Evolutionary conservation across 2,797 vertebrate genomes (phyloP).

Genomic region (Sciurus vulgaris): DNA sequence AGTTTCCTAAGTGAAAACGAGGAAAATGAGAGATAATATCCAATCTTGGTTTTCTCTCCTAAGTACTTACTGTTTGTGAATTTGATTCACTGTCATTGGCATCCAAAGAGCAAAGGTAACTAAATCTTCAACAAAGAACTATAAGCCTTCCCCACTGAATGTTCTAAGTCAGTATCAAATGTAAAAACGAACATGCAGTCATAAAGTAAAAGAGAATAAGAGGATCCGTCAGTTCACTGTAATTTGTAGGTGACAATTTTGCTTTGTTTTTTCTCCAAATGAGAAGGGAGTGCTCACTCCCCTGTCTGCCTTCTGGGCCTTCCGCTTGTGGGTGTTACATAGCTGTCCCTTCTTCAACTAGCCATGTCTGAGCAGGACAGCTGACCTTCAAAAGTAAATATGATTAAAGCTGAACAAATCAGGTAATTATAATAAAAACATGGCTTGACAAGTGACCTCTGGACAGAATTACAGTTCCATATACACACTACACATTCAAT

Average conservation of each 20-base stretch:
- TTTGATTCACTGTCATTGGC: not conserved
- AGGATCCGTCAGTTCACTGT: not conserved
- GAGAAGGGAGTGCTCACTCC: not conserved
- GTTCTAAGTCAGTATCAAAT: not conserved
- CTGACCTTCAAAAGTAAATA: slow-evolving; percentile 91
- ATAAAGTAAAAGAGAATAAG: slow-evolving; percentile 5
- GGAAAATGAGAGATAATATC: not conserved
- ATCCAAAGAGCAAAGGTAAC: not conserved
- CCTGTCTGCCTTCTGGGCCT: slow-evolving; percentile 25
- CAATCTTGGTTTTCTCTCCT: not conserved
- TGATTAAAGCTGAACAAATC: slow-evolving; percentile 91
- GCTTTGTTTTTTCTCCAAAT: slow-evolving; percentile 51
- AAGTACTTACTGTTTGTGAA: not conserved
- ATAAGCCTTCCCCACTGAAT: not conserved
- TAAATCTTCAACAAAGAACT: not conserved
- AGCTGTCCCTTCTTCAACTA: slow-evolving; percentile 80
- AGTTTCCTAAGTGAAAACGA: not conserved
- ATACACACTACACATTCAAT: slow-evolving; percentile 87
- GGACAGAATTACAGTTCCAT: slow-evolving; percentile 88
- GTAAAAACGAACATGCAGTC: not conserved
- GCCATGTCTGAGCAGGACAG: slow-evolving; percentile 85
- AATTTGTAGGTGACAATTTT: not conserved
- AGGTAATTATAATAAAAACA: slow-evolving; percentile 91
- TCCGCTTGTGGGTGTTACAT: slow-evolving; percentile 75
- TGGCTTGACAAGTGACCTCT: slow-evolving; percentile 90